Percentiles rank a stretch among this genome's conserved stretches.
Conservation (phyloP, 2,113 vertebrate genomes). For the Nerophis ophidion region DNA sequence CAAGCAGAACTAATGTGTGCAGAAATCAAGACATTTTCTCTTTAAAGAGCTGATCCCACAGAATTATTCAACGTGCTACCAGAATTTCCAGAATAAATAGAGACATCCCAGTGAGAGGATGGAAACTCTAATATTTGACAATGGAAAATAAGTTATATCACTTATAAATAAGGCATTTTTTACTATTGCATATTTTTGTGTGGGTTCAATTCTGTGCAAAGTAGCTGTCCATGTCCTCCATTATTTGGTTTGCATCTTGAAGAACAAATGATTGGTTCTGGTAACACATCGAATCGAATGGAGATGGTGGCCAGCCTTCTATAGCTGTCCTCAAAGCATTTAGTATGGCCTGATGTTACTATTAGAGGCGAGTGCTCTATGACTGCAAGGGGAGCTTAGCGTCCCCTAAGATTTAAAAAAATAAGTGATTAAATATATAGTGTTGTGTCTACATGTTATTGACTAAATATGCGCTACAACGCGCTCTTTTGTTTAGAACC, state of each 20-base stretch:
- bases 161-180: neutral
- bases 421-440: too few relatives aligned
- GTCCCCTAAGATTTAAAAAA: too few relatives aligned
- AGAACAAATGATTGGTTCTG: neutral
- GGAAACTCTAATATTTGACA: neutral
- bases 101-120: neutral
- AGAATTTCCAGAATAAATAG: neutral
- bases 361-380: too few relatives aligned
- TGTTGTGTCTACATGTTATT: too few relatives aligned
- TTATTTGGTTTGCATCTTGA: neutral
- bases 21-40: too few relatives aligned
- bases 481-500: too few relatives aligned
- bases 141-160: neutral
- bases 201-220: neutral
- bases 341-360: neutral
- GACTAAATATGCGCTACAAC: too few relatives aligned
- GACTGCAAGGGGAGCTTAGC: too few relatives aligned
- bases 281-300: slow-evolving; percentile 6
- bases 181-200: neutral
- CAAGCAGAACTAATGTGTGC: too few relatives aligned
- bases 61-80: too few relatives aligned
- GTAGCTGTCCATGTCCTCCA: neutral
- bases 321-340: neutral
- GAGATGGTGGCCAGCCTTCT: neutral
- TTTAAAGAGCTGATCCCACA: too few relatives aligned